Evolutionary conservation across 2,888 invertebrate species (phyloP), one percentile per base, ranked within the genome.

Genomic region (Microctonus aethiopoides): DNA sequence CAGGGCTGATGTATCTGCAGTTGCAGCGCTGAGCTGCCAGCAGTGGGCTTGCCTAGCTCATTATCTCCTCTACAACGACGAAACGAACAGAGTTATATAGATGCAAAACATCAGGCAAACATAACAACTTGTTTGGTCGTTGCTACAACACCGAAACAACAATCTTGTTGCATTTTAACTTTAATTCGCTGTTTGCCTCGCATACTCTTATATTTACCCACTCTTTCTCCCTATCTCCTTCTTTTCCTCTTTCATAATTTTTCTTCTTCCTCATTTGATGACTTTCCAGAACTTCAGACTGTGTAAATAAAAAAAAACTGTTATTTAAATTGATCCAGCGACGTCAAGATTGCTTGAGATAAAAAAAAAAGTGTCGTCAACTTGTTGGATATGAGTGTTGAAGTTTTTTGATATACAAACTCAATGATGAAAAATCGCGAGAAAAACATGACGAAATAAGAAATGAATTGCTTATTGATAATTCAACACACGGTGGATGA

Each of bases 61-160:
- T 69, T 69, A 64, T 69, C 69, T 69, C 34, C 64, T 69, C 68
- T 51, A 9, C 62, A 20, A 51, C 62, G 29, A 63, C 51, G 39
- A 54, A n/a, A 39, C 39, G 9, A 39, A 24, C 41, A 46, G 46
- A 46, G 16, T 46, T 46, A 46, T 46, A 46, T 46, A 46, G 46
- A n/a, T 46, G 20, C 46, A 16, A 57, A 57, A 29, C 57, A 57
- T 24, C 54, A 54, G n/a, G 54, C 54, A 10, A 54, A 26, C 26
- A 54, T 22, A 54, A 54, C 54, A 54, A 54, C 54, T 22, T n/a
- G 20, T 46, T 46, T 20, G 46, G 46, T 16, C 16, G 46, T 46
- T 46, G 6, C 54, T 24, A 13, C 54, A 24, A 34, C 32, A 29
- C 6, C 16, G n/a, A 32, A 57, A 57, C n/a, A 57, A 57, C 16